Conservation (phyloP, 2,888 invertebrate species). For the Scelioninae gen. 2 region DNA sequence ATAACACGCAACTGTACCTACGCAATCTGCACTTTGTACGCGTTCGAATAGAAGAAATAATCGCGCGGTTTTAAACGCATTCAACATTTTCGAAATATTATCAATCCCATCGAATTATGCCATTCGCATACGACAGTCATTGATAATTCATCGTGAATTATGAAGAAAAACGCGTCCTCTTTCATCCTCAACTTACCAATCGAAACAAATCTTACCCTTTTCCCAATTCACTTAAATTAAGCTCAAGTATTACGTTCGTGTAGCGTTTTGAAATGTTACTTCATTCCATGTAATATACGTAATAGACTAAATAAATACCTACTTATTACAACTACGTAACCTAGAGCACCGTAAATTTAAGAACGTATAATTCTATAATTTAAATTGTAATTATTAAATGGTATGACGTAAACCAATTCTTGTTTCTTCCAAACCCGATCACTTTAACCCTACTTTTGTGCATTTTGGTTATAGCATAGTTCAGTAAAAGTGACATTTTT, state of each 20-base stretch:
- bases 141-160: constrained; percentile 37
- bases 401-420: constrained; percentile 72
- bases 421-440: constrained; percentile 17
- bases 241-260: constrained; percentile 75
- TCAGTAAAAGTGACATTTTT: too few relatives aligned
- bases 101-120: constrained; percentile 23
- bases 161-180: constrained; percentile 38
- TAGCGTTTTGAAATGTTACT: constrained; percentile 73
- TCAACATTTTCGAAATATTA: constrained; percentile 15
- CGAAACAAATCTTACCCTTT: constrained; percentile 34
- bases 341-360: constrained; percentile 75
- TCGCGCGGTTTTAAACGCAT: constrained; percentile 22
- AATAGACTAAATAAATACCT: constrained; percentile 74
- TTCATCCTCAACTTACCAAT: constrained; percentile 34
- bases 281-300: constrained; percentile 76
- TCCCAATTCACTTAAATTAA: constrained; percentile 67
- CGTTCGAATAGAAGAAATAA: constrained; percentile 40
- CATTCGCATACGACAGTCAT: constrained; percentile 40
- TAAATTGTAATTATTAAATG: constrained; percentile 76
- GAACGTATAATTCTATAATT: constrained; percentile 75
- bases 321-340: constrained; percentile 74
- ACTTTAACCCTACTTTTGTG: too few relatives aligned
- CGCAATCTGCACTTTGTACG: constrained; percentile 60
- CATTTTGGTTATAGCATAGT: too few relatives aligned
- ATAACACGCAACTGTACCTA: constrained; percentile 73